Conservation (phyloP, 2,888 invertebrate genomes). For the Lottia scabra region DNA sequence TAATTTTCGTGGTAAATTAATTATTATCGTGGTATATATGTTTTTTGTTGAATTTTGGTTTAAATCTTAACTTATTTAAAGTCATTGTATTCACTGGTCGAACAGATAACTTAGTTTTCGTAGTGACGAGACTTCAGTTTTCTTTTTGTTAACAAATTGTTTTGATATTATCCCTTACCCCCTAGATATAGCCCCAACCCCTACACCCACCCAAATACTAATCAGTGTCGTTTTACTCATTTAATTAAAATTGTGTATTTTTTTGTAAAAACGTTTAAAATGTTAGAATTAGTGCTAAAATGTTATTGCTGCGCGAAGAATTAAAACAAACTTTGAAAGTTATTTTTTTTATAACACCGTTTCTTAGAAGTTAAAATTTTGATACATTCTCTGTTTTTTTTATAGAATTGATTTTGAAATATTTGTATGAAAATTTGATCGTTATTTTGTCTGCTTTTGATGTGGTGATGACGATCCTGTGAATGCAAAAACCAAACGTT, state of each 20-base stretch:
- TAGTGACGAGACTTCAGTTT: too few relatives aligned
- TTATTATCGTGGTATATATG: background rate
- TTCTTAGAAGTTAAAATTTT: conserved; percentile 2
- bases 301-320: too few relatives aligned
- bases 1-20: too few relatives aligned
- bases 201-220: too few relatives aligned
- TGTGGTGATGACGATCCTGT: background rate
- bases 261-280: too few relatives aligned
- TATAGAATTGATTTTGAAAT: conserved; percentile 11
- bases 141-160: too few relatives aligned
- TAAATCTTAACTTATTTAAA: background rate
- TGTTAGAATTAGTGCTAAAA: too few relatives aligned
- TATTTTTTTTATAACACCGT: background rate
- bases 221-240: too few relatives aligned
- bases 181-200: too few relatives aligned
- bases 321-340: background rate
- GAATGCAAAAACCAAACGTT: background rate
- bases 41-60: conserved; percentile 6
- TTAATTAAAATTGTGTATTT: too few relatives aligned
- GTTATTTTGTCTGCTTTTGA: background rate
- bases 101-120: too few relatives aligned
- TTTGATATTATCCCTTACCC: too few relatives aligned
- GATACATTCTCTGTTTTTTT: conserved; percentile 8
- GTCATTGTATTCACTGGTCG: background rate
- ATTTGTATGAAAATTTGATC: conserved; percentile 6